Evolutionary conservation across 2,888 invertebrate species (phyloP), one percentile per base, ranked within the genome.

Genomic region (Caenorhabditis sulstoni): DNA sequence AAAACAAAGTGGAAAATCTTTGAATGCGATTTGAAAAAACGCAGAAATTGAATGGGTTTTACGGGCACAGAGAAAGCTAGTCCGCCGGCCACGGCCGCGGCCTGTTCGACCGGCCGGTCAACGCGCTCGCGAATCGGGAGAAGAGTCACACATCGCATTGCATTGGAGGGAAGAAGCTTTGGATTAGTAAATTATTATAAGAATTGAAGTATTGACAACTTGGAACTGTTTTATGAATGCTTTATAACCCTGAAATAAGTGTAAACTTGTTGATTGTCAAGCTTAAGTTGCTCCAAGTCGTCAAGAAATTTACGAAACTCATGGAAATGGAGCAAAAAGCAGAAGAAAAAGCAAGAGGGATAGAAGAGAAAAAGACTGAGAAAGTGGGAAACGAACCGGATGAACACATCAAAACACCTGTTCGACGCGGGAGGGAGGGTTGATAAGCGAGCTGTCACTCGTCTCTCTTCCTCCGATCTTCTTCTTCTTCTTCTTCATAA

Each of bases 361-460:
- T 22, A 58, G 44, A 50, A 50, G 44, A 35, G 39, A 18, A 18
- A 18, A 1, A 8, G 20, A 41, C 22, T 47, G 16, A 45, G 50
- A 62, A 18, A 39, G 9, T 23, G 61, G 64, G 49, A 44, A 47
- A 41, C 57, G 68, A 59, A 58, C 68, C 55, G 71, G 53, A 55
- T 62, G 71, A 71, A 71, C 71, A 41, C 71, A 71, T 62, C 71
- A 71, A 71, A 71, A 71, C 71, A 71, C 64, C 71, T 71, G 71
- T 71, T 71, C 71, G 37, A 29, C 11, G 29, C 52, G 50, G 52
- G 8, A 49, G n/a, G n/a, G n/a, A n/a, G n/a, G n/a, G 22, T 57
- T 57, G 71, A 71, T 55, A 62, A 71, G 71, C 29, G 71, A 71
- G 71, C 20, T 50, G 22, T 41, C 66, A 35, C 55, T 29, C 55